Evolutionary conservation across 2,113 vertebrate species (phyloP), one percentile per base, ranked within the genome.

Genomic region (Ceratotherium simum): DNA sequence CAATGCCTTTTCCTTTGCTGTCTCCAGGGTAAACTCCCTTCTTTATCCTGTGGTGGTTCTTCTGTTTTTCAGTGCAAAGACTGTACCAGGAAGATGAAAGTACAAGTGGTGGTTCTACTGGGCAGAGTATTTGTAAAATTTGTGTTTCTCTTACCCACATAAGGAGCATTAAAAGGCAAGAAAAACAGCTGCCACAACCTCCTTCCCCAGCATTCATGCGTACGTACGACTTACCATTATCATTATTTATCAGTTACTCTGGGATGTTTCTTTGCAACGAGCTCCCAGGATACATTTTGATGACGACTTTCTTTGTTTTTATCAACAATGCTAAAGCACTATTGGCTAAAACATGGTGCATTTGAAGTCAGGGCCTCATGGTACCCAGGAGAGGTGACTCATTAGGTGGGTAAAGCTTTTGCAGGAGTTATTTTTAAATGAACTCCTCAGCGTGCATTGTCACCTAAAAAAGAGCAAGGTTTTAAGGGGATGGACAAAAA

Each of bases 381-480:
- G 69, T 58, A 70, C 42, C 25, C 65, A 65, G 72, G 23, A 91
- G 60, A 87, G 23, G 58, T 36, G 87, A 84, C 64, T 90, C 42
- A 48, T 56, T n/a, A 48, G 25, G 70, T 48, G 27, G 58, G 20
- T 76, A 93, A 90, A 62, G 56, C 82, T 94, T 96, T 80, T 80
- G 60, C 79, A 83, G 25, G 80, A 92, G 73, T 87, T 95, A 67
- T 92, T 92, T 96, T 96, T 86, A 97, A 95, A 67, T 87, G n/a
- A 97, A 90, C 8, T 82, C 67, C 21, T 96, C 62, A 86, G 54
- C 36, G 92, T 72, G 69, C 9, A 18, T 62, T 83, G 60, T 90
- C 80, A 95, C 85, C 65, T 65, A 20, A 65, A 67, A 90, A 54
- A 88, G 62, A 88, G 76, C 31, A 84, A 33, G 0, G 3, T n/a